Evolutionary conservation across 1,140 invertebrate genomes (phyloP).

Genomic region (Atta colombica): DNA sequence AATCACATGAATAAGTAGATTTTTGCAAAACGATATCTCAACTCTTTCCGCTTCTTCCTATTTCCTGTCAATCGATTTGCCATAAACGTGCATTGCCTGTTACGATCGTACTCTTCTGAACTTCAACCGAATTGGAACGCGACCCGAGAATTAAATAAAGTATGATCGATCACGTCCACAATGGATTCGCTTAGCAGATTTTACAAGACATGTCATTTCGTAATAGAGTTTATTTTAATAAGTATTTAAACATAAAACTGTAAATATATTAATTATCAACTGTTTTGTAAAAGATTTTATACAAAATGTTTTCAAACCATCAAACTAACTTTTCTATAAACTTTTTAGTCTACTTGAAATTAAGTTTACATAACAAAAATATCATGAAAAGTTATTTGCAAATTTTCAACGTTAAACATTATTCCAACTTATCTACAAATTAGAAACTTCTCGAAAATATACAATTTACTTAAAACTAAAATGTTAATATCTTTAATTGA

Average conservation of each 20-base stretch:
- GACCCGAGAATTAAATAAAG: slow-evolving; percentile 62
- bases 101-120: slow-evolving; percentile 39
- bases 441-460: slow-evolving; percentile 1
- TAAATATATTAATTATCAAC: not conserved
- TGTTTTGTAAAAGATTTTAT: not conserved
- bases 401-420: not conserved
- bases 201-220: slow-evolving; percentile 7
- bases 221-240: slow-evolving; percentile 25
- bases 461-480: not conserved
- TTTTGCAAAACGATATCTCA: slow-evolving; percentile 42
- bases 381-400: not conserved
- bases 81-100: slow-evolving; percentile 28
- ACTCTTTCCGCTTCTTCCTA: slow-evolving; percentile 40
- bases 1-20: slow-evolving; percentile 53
- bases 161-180: slow-evolving; percentile 56
- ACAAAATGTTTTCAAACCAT: not conserved
- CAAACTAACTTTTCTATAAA: not conserved
- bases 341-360: not conserved
- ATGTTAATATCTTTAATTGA: not conserved
- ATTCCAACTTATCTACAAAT: not conserved
- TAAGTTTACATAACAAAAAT: not conserved
- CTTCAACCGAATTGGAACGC: slow-evolving; percentile 56
- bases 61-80: slow-evolving; percentile 58
- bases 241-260: slow-evolving; percentile 21
- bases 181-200: slow-evolving; percentile 22